Percentiles rank a stretch among this genome's conserved stretches.
These are phyloP conservation scores for Sebastes ruberrimus DNA, from an alignment of 2,797 vertebrate genomes.

Conservation along the genomic window DNA sequence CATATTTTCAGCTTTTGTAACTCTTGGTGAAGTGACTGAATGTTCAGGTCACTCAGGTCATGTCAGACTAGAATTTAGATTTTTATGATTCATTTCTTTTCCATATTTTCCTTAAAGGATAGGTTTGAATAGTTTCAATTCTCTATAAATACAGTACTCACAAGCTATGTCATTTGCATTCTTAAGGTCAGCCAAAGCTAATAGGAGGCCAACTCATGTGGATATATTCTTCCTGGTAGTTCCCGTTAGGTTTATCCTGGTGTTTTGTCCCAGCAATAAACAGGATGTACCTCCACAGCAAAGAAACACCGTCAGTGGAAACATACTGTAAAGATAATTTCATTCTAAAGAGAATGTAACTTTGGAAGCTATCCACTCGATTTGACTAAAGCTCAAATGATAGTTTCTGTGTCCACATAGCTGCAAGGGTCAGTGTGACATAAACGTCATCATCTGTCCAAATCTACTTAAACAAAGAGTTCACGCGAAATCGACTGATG, in stretches of 20 bases:
- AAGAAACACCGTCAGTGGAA: not conserved
- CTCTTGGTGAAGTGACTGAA: not conserved
- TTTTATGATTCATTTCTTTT: conserved; percentile 15
- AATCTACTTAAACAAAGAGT: not conserved
- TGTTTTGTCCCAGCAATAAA: not conserved
- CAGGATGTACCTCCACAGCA: not conserved
- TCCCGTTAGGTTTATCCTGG: not conserved
- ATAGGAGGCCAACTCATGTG: not conserved
- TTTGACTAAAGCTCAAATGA: not conserved
- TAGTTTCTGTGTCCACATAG: not conserved
- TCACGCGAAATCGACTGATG: no score
- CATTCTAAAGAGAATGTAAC: not conserved
- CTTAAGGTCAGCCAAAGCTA: not conserved
- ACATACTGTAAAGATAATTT: not conserved
- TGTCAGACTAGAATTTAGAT: not conserved
- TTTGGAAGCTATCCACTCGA: not conserved
- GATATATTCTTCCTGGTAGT: not conserved
- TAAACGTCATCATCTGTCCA: not conserved
- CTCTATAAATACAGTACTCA: not conserved
- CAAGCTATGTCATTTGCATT: not conserved
- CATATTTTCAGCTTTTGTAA: not conserved
- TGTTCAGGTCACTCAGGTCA: not conserved
- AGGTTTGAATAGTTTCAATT: not conserved
- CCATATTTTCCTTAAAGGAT: conserved; percentile 18
- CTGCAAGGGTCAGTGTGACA: not conserved